Evolutionary conservation across 2,797 vertebrate species (phyloP).

Genomic region (Mormyrops attenuatus): DNA sequence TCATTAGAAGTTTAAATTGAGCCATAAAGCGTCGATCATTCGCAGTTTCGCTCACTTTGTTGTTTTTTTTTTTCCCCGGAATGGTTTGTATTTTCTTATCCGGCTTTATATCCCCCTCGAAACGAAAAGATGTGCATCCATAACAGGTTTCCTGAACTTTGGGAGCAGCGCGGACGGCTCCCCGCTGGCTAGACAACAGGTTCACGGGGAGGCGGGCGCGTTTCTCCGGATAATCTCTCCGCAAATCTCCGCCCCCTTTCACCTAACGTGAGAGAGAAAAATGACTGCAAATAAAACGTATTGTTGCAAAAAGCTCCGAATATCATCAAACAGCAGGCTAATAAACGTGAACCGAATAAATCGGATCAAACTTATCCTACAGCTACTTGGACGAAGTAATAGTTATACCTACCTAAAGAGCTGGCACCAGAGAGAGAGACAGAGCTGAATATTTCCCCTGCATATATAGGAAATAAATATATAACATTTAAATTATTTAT

Average conservation of each 20-base stretch:
- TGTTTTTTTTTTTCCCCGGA: background rate
- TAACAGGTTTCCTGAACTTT: background rate
- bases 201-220: conserved; percentile 29
- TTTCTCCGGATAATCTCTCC: conserved; percentile 20
- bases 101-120: background rate
- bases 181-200: conserved; percentile 46
- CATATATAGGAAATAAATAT: background rate
- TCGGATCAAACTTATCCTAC: background rate
- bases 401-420: background rate
- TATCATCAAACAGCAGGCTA: background rate
- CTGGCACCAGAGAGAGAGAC: background rate
- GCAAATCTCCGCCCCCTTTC: background rate
- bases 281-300: background rate
- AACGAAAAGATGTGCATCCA: background rate
- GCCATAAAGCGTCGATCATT: background rate
- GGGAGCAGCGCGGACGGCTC: background rate
- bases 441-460: background rate
- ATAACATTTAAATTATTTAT: background rate
- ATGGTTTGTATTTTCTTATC: background rate
- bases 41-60: background rate
- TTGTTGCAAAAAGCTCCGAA: background rate
- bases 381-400: conserved; percentile 1
- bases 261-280: background rate
- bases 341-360: background rate
- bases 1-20: background rate